Evolutionary conservation across 2,888 invertebrate species (phyloP), one percentile per base, ranked within the genome.

Genomic region (Ptilodon capucinus): DNA sequence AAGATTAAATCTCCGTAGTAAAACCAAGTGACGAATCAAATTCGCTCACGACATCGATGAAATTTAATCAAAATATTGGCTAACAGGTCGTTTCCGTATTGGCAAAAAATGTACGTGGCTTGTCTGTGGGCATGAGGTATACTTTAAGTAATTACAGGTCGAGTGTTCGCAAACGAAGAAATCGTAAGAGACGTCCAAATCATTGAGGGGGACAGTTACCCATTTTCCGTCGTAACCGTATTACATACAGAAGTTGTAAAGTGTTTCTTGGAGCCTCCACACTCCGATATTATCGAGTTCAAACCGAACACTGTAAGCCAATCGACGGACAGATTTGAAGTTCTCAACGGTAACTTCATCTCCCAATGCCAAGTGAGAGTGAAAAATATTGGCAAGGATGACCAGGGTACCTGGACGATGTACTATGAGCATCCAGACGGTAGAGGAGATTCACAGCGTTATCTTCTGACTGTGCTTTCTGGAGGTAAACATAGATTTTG

Each of bases 371-470:
- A 17, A 5, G 30, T 60, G 4, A 19, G 5, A 2, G 35, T 59
- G 6, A 17, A 0, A 5, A 18, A 53, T 13, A 0, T 53, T 14
- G 49, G 50, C 18, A 8, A 19, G 32, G 30, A 42, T 1, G 60
- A 59, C 44, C 48, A 42, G 21, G 59, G 59, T 35, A 1, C 19
- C 1, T 59, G 59, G 59, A 9, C 8, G 5, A 13, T 60, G 16
- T 45, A 44, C n/a, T 52, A 45, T 6, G 34, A 40, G n/a, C 16
- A 30, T 35, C 18, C 6, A 1, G 34, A 30, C 9, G 46, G 38
- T 5, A 7, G 0, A 4, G 49, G 41, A 9, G 14, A 2, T 11
- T 4, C 11, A n/a, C 17, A 14, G 23, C 2, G 9, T 4, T 19
- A 41, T n/a, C 8, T 30, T 7, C 0, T 58, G 1, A 48, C 4